Conservation (phyloP, 2,797 vertebrate genomes). For the Lithobates pipiens region DNA sequence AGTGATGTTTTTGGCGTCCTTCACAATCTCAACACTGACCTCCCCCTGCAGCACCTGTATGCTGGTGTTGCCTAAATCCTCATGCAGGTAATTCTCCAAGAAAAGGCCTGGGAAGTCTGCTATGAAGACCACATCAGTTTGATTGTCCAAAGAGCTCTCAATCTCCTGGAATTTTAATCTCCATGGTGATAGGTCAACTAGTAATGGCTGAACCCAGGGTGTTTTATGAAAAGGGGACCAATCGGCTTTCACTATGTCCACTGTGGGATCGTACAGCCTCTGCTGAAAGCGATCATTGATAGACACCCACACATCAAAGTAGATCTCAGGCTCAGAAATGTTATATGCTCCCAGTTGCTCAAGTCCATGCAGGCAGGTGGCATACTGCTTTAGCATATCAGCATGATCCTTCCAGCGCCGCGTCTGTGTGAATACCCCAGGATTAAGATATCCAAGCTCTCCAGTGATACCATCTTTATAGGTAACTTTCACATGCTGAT, state of each 20-base stretch:
- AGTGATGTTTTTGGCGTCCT: constrained; percentile 83
- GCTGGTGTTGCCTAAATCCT: constrained; percentile 94
- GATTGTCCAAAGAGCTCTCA: constrained; percentile 86
- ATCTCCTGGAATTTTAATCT: constrained; percentile 90
- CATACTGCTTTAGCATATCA: constrained; percentile 97
- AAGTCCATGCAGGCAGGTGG: constrained; percentile 82
- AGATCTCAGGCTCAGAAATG: constrained; percentile 89
- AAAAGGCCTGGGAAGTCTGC: constrained; percentile 95
- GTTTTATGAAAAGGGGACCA: constrained; percentile 92
- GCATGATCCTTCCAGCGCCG: constrained; percentile 96
- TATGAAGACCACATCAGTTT: constrained; percentile 94
- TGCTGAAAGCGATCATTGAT: constrained; percentile 98
- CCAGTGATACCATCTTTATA: constrained; percentile 88
- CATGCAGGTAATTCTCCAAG: constrained; percentile 93
- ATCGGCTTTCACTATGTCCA: constrained; percentile 87
- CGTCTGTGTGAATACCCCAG: constrained; percentile 95
- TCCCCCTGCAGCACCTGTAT: constrained; percentile 87
- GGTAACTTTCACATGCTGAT: constrained; percentile 96
- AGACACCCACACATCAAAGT: constrained; percentile 97
- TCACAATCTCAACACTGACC: constrained; percentile 86
- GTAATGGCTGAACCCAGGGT: constrained; percentile 88
- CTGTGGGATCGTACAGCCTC: constrained; percentile 93
- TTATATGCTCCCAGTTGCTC: constrained; percentile 90
- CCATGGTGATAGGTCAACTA: constrained; percentile 93
- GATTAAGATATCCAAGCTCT: constrained; percentile 91